These are phyloP conservation scores for Brachionus calyciflorus DNA, from an alignment of 1,140 invertebrate genomes.

Conservation along the genomic window DNA sequence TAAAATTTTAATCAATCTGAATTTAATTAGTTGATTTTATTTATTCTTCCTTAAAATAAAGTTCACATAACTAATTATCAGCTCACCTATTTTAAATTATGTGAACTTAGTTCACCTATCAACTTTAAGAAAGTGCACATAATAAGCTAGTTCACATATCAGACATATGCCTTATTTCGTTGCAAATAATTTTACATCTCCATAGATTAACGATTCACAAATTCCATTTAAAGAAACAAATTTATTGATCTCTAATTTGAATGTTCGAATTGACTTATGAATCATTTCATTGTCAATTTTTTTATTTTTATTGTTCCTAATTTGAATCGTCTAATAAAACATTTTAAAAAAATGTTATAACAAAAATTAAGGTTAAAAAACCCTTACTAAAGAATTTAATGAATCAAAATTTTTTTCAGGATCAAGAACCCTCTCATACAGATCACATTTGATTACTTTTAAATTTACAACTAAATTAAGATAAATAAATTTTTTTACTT, in stretches of 20 bases:
- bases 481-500: neutral
- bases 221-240: neutral
- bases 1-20: neutral
- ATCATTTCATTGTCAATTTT: neutral
- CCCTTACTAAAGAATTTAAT: neutral
- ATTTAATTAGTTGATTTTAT: too few relatives aligned
- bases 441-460: slow-evolving; percentile 18
- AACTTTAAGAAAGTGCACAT: too few relatives aligned
- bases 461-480: neutral
- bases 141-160: too few relatives aligned
- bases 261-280: neutral
- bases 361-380: neutral
- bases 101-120: too few relatives aligned
- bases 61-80: too few relatives aligned
- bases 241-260: neutral
- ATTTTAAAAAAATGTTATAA: neutral
- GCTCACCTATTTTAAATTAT: too few relatives aligned
- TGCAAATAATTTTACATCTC: neutral
- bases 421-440: slow-evolving; percentile 11
- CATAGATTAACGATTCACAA: slow-evolving; percentile 16
- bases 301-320: neutral
- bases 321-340: neutral
- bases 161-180: too few relatives aligned
- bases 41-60: too few relatives aligned
- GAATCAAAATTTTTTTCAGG: neutral